phyloP scores from a whole-genome alignment of 2,797 vertebrate genomes.

The Brachyrhaphis roseni region DNA sequence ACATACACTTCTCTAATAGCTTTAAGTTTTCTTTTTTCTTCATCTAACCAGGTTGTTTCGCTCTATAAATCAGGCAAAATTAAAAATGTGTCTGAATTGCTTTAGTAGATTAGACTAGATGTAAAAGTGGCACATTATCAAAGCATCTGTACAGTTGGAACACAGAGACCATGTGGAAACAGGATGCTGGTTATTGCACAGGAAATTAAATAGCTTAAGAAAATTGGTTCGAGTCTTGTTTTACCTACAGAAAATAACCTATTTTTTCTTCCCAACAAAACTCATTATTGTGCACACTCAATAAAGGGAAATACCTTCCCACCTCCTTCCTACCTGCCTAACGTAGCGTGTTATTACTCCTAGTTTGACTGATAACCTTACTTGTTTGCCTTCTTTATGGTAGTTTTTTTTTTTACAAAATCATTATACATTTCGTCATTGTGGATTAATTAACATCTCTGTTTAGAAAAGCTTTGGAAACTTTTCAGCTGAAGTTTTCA shows the following conservation, averaged over 20 bases:
- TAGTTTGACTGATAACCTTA: not conserved
- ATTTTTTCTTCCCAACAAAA: conserved; percentile 5
- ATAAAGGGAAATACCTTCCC: not conserved
- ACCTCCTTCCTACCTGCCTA: conserved; percentile 6
- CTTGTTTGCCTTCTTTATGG: not conserved
- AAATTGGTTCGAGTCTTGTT: not conserved
- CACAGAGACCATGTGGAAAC: not conserved
- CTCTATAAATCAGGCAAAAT: not conserved
- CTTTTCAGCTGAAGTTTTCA: not conserved
- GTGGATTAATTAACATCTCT: not conserved
- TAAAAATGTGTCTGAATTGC: not conserved
- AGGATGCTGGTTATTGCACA: not conserved
- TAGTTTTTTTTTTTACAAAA: not conserved
- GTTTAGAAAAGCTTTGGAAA: not conserved
- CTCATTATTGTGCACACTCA: conserved; percentile 12
- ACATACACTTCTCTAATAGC: not conserved
- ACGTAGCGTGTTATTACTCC: conserved; percentile 2
- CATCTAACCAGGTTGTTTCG: not conserved
- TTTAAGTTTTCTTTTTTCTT: not conserved
- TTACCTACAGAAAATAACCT: not conserved
- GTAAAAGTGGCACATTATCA: not conserved
- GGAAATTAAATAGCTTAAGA: not conserved
- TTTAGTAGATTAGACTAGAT: not conserved
- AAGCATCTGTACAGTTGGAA: not conserved
- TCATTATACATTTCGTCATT: not conserved